Conservation (phyloP, 2,888 invertebrate genomes). For the Hypomecis atomaria region DNA sequence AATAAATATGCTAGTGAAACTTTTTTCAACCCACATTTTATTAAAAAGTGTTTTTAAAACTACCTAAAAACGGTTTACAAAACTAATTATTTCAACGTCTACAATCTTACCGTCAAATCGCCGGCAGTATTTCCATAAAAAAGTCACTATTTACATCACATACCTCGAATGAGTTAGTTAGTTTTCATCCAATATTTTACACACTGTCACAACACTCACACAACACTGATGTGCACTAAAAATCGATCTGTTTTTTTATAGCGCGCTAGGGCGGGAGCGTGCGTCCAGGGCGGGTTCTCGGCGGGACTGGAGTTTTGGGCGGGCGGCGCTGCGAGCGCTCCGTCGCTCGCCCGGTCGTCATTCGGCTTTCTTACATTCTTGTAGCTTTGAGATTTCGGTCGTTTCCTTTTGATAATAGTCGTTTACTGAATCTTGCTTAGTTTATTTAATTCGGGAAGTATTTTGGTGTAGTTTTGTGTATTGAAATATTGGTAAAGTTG, state of each 20-base stretch:
- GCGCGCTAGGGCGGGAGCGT: conserved; percentile 24
- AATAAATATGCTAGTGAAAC: not conserved
- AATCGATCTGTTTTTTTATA: conserved; percentile 44
- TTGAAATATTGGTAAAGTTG: too few relatives aligned
- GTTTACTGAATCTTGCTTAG: conserved; percentile 15
- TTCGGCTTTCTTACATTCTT: conserved; percentile 21
- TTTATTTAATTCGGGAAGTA: conserved; percentile 7
- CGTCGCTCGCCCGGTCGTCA: conserved; percentile 30
- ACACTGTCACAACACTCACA: conserved; percentile 35
- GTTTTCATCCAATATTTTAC: conserved; percentile 33
- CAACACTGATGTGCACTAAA: conserved; percentile 40
- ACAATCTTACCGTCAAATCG: conserved; percentile 15
- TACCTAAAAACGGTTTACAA: not conserved
- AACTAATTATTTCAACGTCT: conserved; percentile 10
- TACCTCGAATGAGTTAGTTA: conserved; percentile 23
- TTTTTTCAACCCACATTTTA: not conserved
- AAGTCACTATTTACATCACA: not conserved
- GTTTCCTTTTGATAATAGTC: conserved; percentile 14
- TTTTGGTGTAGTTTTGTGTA: not conserved
- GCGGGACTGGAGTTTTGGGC: conserved; percentile 37
- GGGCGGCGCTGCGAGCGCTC: conserved; percentile 42
- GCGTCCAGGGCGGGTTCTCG: conserved; percentile 33
- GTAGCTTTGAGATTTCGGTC: conserved; percentile 22
- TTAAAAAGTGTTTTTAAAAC: not conserved
- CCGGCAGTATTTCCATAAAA: not conserved